Conservation (phyloP, 2,113 vertebrate species). For the Passer montanus region DNA sequence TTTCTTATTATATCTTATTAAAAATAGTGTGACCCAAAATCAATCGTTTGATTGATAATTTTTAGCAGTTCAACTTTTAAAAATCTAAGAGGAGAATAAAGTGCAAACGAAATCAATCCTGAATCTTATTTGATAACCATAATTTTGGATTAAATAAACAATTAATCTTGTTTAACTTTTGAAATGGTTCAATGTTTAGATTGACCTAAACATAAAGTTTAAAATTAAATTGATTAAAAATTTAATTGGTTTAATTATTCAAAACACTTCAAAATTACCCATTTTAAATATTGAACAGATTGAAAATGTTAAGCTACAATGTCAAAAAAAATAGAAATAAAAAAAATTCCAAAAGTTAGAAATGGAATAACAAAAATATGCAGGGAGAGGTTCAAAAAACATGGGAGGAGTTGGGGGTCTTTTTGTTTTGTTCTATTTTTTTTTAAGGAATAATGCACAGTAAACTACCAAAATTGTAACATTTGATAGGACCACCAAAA, state of each 20-base stretch:
- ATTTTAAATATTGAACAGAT: slow-evolving; percentile 17
- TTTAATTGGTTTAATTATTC: slow-evolving; percentile 48
- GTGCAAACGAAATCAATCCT: slow-evolving; percentile 14
- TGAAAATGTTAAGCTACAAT: slow-evolving; percentile 19
- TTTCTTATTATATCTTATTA: slow-evolving; percentile 41
- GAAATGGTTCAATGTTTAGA: slow-evolving; percentile 53
- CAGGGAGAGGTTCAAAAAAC: not conserved
- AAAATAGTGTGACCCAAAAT: slow-evolving; percentile 39
- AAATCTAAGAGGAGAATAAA: slow-evolving; percentile 6
- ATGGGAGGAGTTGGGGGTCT: rapidly evolving
- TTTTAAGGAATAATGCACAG: not conserved
- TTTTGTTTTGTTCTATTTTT: not conserved
- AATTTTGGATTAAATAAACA: slow-evolving; percentile 17
- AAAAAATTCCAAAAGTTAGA: not conserved
- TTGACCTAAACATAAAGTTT: slow-evolving; percentile 42
- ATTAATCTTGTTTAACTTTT: slow-evolving; percentile 33
- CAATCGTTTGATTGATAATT: slow-evolving; percentile 55
- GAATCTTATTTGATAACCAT: not conserved
- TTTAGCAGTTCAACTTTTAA: slow-evolving; percentile 29
- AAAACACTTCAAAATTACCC: slow-evolving; percentile 29
- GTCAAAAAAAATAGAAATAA: not conserved
- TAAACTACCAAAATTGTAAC: not conserved
- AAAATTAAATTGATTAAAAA: slow-evolving; percentile 61
- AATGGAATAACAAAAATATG: not conserved
- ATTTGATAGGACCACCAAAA: not conserved